Conservation (phyloP, 2,888 invertebrate genomes). For the Norana najaformis region DNA sequence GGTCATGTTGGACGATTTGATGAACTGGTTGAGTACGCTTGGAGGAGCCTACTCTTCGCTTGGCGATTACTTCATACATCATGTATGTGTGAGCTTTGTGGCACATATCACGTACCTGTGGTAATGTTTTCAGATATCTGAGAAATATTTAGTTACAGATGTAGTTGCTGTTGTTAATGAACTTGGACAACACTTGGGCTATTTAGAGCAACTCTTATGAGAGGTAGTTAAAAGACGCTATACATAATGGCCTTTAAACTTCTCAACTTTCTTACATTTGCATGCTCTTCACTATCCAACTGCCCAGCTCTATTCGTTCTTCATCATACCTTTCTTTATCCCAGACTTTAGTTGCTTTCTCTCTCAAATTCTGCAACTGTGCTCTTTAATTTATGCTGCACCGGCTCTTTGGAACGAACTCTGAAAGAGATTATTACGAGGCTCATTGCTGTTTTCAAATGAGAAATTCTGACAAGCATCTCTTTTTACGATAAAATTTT, state of each 20-base stretch:
- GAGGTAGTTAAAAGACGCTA: no score
- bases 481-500: background rate
- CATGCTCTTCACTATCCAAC: no score
- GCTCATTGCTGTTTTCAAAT: background rate
- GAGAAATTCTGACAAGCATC: background rate
- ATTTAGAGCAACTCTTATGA: background rate
- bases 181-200: background rate
- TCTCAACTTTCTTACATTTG: no score
- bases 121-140: background rate
- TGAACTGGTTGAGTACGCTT: constrained; percentile 93
- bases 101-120: background rate
- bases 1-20: constrained; percentile 51
- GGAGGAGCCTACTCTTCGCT: constrained; percentile 95
- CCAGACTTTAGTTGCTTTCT: no score
- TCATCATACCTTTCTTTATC: no score
- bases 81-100: constrained; percentile 68
- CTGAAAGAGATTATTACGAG: no score
- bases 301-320: no score
- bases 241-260: no score
- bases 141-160: background rate
- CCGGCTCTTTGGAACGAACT: no score
- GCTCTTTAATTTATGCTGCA: no score
- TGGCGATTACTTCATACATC: constrained; percentile 81
- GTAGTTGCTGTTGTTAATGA: background rate
- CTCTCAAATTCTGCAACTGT: no score